Conservation (phyloP, 1,140 invertebrate species). For the Apis laboriosa region DNA sequence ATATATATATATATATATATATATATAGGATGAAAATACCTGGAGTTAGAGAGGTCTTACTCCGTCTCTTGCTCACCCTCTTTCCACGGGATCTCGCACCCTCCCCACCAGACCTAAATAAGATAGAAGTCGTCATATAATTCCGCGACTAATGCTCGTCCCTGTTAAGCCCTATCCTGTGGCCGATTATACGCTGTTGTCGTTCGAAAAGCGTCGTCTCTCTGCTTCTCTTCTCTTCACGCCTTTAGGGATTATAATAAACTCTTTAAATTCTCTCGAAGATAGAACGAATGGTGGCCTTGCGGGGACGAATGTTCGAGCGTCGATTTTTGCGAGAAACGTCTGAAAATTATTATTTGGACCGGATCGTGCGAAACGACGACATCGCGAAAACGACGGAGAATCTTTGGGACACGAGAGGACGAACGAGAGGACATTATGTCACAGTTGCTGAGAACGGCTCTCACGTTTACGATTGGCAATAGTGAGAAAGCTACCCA, state of each 20-base stretch:
- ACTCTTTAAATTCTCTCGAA: too few species aligned
- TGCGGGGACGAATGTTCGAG: too few species aligned
- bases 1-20: constrained; percentile 20
- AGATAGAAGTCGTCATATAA: constrained; percentile 79
- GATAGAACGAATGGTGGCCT: too few species aligned
- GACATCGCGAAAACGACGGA: constrained; percentile 29
- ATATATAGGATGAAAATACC: constrained; percentile 79
- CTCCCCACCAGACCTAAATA: constrained; percentile 67
- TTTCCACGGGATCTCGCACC: constrained; percentile 24
- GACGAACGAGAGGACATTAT: constrained; percentile 14
- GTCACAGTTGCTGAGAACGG: constrained; percentile 61
- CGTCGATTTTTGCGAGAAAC: not conserved
- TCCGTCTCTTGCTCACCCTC: not conserved
- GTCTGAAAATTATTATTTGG: not conserved
- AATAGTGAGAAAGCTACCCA: constrained; percentile 9
- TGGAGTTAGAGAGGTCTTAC: constrained; percentile 80
- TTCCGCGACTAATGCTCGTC: constrained; percentile 76
- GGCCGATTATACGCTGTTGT: constrained; percentile 38
- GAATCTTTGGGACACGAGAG: not conserved
- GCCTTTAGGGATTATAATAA: too few species aligned
- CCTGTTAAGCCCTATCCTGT: constrained; percentile 49
- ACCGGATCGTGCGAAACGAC: constrained; percentile 23
- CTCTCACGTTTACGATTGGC: constrained; percentile 52
- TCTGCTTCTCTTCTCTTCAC: too few species aligned
- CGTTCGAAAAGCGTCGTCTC: not conserved